Conservation (phyloP, 92 coral and sea anemone genomes). For the Siderastrea radians region DNA sequence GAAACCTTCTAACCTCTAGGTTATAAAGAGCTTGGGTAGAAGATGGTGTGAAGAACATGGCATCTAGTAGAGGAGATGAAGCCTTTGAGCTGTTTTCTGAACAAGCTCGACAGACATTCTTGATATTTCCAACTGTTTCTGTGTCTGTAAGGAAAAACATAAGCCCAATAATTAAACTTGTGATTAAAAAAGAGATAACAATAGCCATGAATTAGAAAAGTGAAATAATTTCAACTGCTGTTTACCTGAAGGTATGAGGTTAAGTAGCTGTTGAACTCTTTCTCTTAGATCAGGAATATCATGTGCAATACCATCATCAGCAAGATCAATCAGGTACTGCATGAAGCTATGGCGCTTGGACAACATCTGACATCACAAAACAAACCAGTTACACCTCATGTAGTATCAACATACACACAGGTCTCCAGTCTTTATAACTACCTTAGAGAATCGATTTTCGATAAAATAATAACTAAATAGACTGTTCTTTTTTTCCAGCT, state of each 20-base stretch:
- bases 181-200: background rate
- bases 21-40: slow-evolving; percentile 93
- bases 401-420: too few relatives aligned
- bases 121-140: slow-evolving; percentile 83
- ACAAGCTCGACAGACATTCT: slow-evolving; percentile 79
- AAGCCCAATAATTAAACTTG: background rate
- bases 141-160: slow-evolving; percentile 61
- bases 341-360: slow-evolving; percentile 90
- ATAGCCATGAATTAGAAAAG: background rate
- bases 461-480: too few relatives aligned
- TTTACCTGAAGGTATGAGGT: slow-evolving; percentile 94
- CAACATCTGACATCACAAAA: slow-evolving; percentile 58
- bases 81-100: slow-evolving; percentile 77
- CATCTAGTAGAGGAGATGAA: slow-evolving; percentile 68
- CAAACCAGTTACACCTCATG: background rate
- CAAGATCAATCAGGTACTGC: slow-evolving; percentile 86
- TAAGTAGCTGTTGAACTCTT: slow-evolving; percentile 86
- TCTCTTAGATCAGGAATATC: slow-evolving; percentile 91
- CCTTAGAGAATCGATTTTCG: too few relatives aligned
- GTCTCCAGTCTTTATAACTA: too few relatives aligned
- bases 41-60: slow-evolving; percentile 83
- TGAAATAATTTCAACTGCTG: background rate
- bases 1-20: slow-evolving; percentile 79
- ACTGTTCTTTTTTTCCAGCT: too few relatives aligned
- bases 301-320: slow-evolving; percentile 87